A percentile compares a stretch with the other conserved stretches of the same genome.
Evolutionary conservation across 2,888 invertebrate species (phyloP).

Genomic region (Choreutis nemorana): DNA sequence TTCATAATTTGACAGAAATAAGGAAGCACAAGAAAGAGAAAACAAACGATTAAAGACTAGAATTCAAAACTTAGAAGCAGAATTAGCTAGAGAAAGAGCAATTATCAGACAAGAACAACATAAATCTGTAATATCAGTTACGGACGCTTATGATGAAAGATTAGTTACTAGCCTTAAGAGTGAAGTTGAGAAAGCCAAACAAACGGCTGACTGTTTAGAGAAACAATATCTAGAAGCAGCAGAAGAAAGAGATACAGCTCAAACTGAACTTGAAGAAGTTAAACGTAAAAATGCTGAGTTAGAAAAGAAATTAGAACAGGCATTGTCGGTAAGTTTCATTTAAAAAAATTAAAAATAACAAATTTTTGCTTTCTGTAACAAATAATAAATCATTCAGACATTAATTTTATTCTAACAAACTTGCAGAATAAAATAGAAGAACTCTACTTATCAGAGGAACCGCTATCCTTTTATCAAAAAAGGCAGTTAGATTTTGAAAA

Average conservation of each 20-base stretch:
- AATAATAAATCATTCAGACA: neutral
- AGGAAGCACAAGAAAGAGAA: slow-evolving; percentile 85
- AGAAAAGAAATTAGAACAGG: slow-evolving; percentile 78
- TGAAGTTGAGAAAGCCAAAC: slow-evolving; percentile 80
- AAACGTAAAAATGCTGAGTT: slow-evolving; percentile 79
- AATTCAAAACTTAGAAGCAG: slow-evolving; percentile 82
- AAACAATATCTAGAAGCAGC: slow-evolving; percentile 79
- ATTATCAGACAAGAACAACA: slow-evolving; percentile 59
- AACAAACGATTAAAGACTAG: slow-evolving; percentile 83
- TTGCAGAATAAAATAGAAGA: slow-evolving; percentile 46
- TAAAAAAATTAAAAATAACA: neutral
- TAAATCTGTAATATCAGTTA: slow-evolving; percentile 60
- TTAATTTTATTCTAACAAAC: slow-evolving; percentile 20
- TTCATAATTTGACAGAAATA: slow-evolving; percentile 65
- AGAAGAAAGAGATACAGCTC: slow-evolving; percentile 77
- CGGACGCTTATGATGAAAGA: slow-evolving; percentile 69
- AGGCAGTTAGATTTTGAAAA: slow-evolving; percentile 54
- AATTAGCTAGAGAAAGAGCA: slow-evolving; percentile 76
- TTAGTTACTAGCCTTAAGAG: slow-evolving; percentile 74
- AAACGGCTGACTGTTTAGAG: slow-evolving; percentile 81
- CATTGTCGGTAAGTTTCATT: slow-evolving; percentile 56
- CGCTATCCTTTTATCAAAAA: slow-evolving; percentile 54
- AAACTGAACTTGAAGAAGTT: slow-evolving; percentile 80
- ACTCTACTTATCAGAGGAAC: slow-evolving; percentile 36
- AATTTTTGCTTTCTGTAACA: neutral